Evolutionary conservation across 1,140 invertebrate genomes (phyloP).

Genomic region (Drosophila santomea): DNA sequence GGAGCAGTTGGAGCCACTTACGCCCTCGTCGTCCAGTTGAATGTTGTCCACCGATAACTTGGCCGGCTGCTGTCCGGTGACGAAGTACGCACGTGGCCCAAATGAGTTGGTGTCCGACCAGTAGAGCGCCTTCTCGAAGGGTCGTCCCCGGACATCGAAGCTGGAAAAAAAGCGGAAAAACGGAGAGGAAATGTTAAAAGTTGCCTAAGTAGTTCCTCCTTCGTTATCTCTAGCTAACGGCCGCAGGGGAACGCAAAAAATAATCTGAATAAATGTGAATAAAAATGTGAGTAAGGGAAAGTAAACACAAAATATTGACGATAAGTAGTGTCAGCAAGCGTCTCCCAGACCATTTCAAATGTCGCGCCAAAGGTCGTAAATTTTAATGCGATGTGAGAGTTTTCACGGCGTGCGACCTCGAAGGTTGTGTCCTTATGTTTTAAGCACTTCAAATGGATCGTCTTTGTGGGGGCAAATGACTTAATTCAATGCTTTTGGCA

Average conservation of each 20-base stretch:
- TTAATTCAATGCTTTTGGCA: constrained; percentile 48
- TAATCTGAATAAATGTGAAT: neutral
- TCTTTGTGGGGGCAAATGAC: constrained; percentile 56
- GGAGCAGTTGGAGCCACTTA: constrained; percentile 73
- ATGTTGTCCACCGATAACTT: constrained; percentile 92
- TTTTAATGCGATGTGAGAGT: constrained; percentile 57
- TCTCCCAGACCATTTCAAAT: constrained; percentile 42
- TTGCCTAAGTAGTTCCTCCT: constrained; percentile 51
- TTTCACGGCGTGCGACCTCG: constrained; percentile 6
- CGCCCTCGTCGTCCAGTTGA: constrained; percentile 92
- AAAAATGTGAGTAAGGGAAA: constrained; percentile 24
- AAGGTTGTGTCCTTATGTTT: constrained; percentile 25
- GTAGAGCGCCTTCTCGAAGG: constrained; percentile 91
- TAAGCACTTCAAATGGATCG: constrained; percentile 28
- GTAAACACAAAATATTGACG: constrained; percentile 59
- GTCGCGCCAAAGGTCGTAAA: constrained; percentile 62
- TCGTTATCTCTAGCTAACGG: constrained; percentile 30
- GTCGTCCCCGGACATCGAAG: constrained; percentile 91
- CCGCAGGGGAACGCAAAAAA: constrained; percentile 42
- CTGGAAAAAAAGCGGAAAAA: constrained; percentile 86
- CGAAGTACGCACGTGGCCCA: constrained; percentile 92
- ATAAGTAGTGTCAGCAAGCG: constrained; percentile 68
- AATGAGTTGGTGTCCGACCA: constrained; percentile 92
- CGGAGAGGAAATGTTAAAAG: constrained; percentile 48
- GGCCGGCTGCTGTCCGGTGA: constrained; percentile 90